A percentile compares a stretch with the other conserved stretches of the same genome.
phyloP scores from a whole-genome alignment of 2,888 invertebrate species.

The Hydroisotoma schaefferi region DNA sequence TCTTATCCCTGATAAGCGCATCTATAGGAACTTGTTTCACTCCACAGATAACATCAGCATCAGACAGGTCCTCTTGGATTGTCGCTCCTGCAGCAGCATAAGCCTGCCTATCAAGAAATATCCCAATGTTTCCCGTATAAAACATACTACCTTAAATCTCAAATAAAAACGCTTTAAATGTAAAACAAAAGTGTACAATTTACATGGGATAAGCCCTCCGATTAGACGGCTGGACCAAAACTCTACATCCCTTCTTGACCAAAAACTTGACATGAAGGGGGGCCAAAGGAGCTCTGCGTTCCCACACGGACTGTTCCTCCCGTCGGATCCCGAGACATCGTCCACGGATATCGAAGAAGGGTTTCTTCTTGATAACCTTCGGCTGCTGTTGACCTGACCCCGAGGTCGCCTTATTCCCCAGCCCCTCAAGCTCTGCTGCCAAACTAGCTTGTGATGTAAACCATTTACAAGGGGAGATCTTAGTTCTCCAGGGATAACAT shows the following conservation, averaged over 20 bases:
- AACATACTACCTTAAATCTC: too few species aligned
- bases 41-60: slow-evolving; percentile 93
- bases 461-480: neutral
- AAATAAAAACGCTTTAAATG: neutral
- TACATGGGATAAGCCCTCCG: slow-evolving; percentile 96
- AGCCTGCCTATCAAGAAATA: neutral
- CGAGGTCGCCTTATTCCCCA: too few species aligned
- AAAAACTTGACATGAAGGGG: slow-evolving; percentile 86
- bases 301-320: slow-evolving; percentile 94
- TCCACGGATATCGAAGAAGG: slow-evolving; percentile 29
- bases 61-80: slow-evolving; percentile 92
- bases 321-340: slow-evolving; percentile 69
- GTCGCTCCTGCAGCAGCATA: slow-evolving; percentile 75
- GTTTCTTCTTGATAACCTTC: slow-evolving; percentile 16
- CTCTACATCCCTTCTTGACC: slow-evolving; percentile 81
- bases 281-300: slow-evolving; percentile 81
- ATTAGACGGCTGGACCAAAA: slow-evolving; percentile 97
- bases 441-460: neutral
- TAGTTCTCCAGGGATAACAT: neutral
- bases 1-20: slow-evolving; percentile 88
- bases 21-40: slow-evolving; percentile 95
- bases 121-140: neutral
- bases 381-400: neutral
- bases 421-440: neutral
- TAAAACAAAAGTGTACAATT: slow-evolving; percentile 53